Evolutionary conservation across 2,888 invertebrate genomes (phyloP), one percentile per base, ranked within the genome.

Genomic region (Meiosimyza platycephala): DNA sequence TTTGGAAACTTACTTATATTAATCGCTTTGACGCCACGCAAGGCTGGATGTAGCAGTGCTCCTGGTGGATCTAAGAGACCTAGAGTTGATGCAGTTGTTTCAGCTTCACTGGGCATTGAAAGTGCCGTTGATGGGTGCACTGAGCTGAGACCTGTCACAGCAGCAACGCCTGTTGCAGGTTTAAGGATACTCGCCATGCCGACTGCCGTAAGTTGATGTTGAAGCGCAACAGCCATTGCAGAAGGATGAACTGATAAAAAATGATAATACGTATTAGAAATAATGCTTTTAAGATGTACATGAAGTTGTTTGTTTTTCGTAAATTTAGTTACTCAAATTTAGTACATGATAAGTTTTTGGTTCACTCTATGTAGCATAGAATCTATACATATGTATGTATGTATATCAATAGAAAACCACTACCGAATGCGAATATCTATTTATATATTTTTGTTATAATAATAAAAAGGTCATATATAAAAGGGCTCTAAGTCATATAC

Each of bases 21-120:
- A 82, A 89, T 88, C 74, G 91, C 89, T 83, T 91, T 91, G 60
- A 92, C 89, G 70, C 92, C 92, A 67, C 92, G 88, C 76, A 93
- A 87, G 3, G 92, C 92, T 4, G 92, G 92, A 86, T 92, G 92
- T 79, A 90, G 86, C 78, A 90, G 88, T 50, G 85, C 80, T 47
- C 85, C 84, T 3, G 85, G 82, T 47, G 86, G 82, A 69, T 87
- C 87, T 47, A 87, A 78, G n/a, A 87, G 78, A 70, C 85, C 82
- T 74, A 87, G 78, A 57, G 87, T 82, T 64, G 87, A 84, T 75
- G 84, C 79, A 66, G 80, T 80, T n/a, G 84, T 79, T 75, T 87
- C 87, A 40, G 80, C 81, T 48, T 86, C 87, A 71, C 79, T 82
- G 69, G 82, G 78, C 78, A 85, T 76, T 52, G 83, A 80, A 67